Evolutionary conservation across 2,888 invertebrate species (phyloP).

Genomic region (Andrena haemorrhoa): DNA sequence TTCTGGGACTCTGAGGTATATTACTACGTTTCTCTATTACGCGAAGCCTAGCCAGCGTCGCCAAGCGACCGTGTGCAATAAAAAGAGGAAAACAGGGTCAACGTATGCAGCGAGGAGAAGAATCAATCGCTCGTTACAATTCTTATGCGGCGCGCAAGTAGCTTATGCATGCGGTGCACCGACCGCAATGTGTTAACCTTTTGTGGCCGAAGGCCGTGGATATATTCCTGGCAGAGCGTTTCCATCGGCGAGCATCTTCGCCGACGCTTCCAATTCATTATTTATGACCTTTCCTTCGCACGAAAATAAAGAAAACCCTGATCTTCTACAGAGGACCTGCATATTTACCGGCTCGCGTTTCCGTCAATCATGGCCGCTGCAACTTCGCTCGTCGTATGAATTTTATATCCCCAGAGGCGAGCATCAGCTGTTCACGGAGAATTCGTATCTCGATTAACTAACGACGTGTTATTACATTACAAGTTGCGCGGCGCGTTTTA

Average conservation of each 20-base stretch:
- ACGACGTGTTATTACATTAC: not conserved
- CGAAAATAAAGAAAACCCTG: constrained; percentile 4
- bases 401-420: not conserved
- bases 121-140: constrained; percentile 9
- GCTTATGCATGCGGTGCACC: constrained; percentile 17
- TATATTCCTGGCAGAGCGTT: constrained; percentile 26
- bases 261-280: constrained; percentile 8
- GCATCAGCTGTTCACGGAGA: constrained; percentile 22
- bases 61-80: not conserved
- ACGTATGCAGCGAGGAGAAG: not conserved
- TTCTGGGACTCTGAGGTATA: not conserved
- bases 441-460: constrained; percentile 26
- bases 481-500: constrained; percentile 21
- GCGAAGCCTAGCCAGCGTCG: not conserved
- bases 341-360: constrained; percentile 4
- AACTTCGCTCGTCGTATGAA: not conserved
- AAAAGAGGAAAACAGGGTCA: not conserved
- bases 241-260: not conserved
- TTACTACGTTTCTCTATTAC: not conserved
- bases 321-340: not conserved
- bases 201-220: constrained; percentile 36
- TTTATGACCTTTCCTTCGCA: constrained; percentile 16
- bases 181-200: constrained; percentile 40
- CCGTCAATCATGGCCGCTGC: not conserved
- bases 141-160: constrained; percentile 18